Conservation (phyloP, 2,888 invertebrate species). For the Embidobia sp. region DNA sequence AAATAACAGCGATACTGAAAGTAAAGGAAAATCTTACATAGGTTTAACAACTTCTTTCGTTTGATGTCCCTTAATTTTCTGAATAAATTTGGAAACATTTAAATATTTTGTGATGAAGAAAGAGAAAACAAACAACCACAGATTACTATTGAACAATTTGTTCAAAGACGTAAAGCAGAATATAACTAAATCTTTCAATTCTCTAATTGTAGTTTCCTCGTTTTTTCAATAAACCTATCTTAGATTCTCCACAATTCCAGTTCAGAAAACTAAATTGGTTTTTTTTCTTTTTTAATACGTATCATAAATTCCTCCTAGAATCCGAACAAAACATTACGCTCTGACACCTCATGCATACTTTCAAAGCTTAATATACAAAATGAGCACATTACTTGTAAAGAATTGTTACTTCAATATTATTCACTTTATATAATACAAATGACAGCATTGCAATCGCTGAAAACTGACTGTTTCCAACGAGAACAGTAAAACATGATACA, state of each 20-base stretch:
- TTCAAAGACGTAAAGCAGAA: no score
- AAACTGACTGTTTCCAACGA: slow-evolving; percentile 19
- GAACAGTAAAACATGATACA: slow-evolving; percentile 22
- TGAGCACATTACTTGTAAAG: slow-evolving; percentile 17
- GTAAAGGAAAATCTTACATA: neutral
- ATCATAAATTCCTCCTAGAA: neutral
- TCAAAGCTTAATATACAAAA: slow-evolving; percentile 35
- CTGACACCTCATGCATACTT: slow-evolving; percentile 54
- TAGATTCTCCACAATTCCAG: neutral
- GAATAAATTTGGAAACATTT: no score
- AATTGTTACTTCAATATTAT: slow-evolving; percentile 1
- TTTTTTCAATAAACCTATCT: neutral
- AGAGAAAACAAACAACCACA: no score
- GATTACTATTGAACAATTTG: no score
- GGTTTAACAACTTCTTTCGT: neutral
- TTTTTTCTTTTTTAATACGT: neutral
- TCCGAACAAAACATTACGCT: slow-evolving; percentile 42
- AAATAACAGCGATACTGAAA: slow-evolving; percentile 17
- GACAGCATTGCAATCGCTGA: slow-evolving; percentile 29
- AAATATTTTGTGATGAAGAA: neutral
- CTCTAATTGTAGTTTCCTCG: no score
- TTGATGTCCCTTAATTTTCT: no score
- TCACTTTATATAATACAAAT: neutral
- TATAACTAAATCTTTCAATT: no score
- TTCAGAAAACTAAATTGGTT: neutral